These are phyloP conservation scores for Porites rus DNA, from an alignment of 92 coral and sea anemone species.

Conservation along the genomic window DNA sequence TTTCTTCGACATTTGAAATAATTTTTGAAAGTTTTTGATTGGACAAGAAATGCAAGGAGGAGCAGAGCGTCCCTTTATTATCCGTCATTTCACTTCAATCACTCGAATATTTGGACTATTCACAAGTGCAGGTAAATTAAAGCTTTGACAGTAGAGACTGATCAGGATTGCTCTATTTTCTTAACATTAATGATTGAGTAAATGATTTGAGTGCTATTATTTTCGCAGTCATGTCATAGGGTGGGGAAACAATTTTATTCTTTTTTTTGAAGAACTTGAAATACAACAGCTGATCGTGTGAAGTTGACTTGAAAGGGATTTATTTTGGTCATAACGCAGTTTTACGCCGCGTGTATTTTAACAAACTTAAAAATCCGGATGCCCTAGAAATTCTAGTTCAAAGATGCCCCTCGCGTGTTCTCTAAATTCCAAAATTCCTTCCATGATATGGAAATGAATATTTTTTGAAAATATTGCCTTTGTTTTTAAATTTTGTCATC, in stretches of 20 bases:
- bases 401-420: too few relatives aligned
- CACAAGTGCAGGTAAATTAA: conserved; percentile 61
- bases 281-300: neutral
- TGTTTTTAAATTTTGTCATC: too few relatives aligned
- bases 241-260: neutral
- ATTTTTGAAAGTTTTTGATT: neutral
- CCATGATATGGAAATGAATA: too few relatives aligned
- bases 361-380: too few relatives aligned
- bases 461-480: too few relatives aligned
- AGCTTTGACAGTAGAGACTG: too few relatives aligned
- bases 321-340: too few relatives aligned
- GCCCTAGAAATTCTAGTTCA: too few relatives aligned
- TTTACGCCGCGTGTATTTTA: too few relatives aligned
- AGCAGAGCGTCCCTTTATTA: conserved; percentile 63
- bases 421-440: too few relatives aligned
- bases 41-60: conserved; percentile 3
- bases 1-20: neutral
- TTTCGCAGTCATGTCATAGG: neutral
- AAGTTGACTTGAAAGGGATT: too few relatives aligned
- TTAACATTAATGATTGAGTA: neutral
- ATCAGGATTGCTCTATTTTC: neutral
- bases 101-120: conserved; percentile 63
- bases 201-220: neutral
- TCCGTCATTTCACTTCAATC: conserved; percentile 71
- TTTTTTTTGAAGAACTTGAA: neutral